Evolutionary conservation across 2,888 invertebrate genomes (phyloP), one percentile per base, ranked within the genome.

Genomic region (Dioctria linearis): DNA sequence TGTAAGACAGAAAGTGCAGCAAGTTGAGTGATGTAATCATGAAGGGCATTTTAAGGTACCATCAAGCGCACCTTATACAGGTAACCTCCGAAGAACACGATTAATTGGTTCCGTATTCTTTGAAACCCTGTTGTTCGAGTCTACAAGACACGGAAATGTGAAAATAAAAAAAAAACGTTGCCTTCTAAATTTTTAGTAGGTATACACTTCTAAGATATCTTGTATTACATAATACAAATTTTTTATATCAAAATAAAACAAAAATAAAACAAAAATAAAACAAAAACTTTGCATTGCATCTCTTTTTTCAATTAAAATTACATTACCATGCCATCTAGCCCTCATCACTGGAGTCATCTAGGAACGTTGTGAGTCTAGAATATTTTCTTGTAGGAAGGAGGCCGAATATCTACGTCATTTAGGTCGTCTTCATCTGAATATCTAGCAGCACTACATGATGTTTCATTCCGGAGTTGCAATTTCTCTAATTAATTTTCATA

Each of bases 261-360:
- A 54, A 54, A 46, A 46, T 46, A 46, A 46, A 46, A 46, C 8
- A 46, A 46, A n/a, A n/a, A n/a, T n/a, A n/a, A n/a, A n/a, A n/a
- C n/a, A 46, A 5, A 8, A 46, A 2, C 0, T 46, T 46, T 2
- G 46, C 46, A 46, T 2, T 46, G 46, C 1, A 46, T 46, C 46
- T 2, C 46, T 46, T 46, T 8, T 46, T 46, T 46, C 0, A 46
- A 46, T 46, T 46, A 46, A 46, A 46, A 46, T 46, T 46, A 2
- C 46, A 46, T 46, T 46, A 46, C 2, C 5, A 46, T 46, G 46
- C 46, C 2, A 46, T 46, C 54, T 54, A 11, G 54, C 3, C 54
- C 54, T 54, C 54, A 54, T 54, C 54, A 54, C n/a, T 54, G 54
- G 3, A 54, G 54, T 54, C 6, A 54, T 54, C 54, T 54, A 54